Evolutionary conservation across 1,140 invertebrate genomes (phyloP).

Genomic region (Drosophila nigrodunni): DNA sequence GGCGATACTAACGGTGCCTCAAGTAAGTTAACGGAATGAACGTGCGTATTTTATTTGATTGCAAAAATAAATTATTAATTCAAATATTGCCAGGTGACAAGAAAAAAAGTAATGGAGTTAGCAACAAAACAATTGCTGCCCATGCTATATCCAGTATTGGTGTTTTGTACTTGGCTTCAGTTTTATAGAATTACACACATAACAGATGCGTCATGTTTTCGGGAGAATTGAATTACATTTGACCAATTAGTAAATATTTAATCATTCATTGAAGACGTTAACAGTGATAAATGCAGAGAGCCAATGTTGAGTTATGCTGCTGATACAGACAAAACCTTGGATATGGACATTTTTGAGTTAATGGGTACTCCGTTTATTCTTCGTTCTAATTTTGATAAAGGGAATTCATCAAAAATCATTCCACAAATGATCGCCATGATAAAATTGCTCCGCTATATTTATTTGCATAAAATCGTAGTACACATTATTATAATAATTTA

Average conservation of each 20-base stretch:
- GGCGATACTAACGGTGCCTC: constrained; percentile 37
- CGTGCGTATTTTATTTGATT: not conserved
- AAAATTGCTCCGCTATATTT: not conserved
- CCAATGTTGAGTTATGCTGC: not conserved
- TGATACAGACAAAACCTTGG: not conserved
- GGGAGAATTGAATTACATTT: not conserved
- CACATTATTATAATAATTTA: not conserved
- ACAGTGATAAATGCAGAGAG: not conserved
- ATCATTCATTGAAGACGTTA: not conserved
- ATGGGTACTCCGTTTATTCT: too few species aligned
- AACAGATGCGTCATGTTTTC: constrained; percentile 2
- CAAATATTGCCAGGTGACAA: not conserved
- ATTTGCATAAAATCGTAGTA: not conserved
- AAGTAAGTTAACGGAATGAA: constrained; percentile 30
- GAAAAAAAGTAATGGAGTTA: not conserved
- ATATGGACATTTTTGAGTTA: not conserved
- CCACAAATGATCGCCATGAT: too few species aligned
- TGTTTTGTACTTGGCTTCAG: not conserved
- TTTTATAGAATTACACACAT: not conserved
- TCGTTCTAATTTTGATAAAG: too few species aligned
- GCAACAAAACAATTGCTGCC: constrained; percentile 1
- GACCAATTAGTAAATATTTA: not conserved
- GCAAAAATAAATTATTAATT: not conserved
- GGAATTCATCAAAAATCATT: too few species aligned
- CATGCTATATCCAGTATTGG: constrained; percentile 4